Percentiles rank a stretch among this genome's conserved stretches.
Conservation (phyloP, 2,113 vertebrate genomes). For the Nannobrachium achirus region DNA sequence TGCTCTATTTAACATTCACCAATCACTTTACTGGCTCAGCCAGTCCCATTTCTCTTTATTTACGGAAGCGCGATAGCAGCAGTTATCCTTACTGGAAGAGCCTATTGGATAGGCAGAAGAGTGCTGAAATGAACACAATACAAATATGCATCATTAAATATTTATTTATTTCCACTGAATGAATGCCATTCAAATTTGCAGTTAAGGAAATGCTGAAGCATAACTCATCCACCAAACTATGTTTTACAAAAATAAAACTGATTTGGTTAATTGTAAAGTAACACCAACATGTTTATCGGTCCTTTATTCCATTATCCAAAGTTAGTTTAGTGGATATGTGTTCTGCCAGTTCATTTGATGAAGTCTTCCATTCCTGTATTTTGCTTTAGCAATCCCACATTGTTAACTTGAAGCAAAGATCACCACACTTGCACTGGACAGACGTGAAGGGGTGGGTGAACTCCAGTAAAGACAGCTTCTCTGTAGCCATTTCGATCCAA, state of each 20-base stretch:
- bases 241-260: slow-evolving; percentile 70
- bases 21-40: too few relatives aligned
- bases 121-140: too few relatives aligned
- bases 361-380: background rate
- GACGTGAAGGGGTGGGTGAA: too few relatives aligned
- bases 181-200: background rate
- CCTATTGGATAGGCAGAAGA: too few relatives aligned
- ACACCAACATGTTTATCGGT: background rate
- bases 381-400: background rate
- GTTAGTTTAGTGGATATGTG: background rate
- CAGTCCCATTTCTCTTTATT: too few relatives aligned
- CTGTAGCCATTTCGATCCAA: too few relatives aligned
- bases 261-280: slow-evolving; percentile 23
- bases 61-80: too few relatives aligned
- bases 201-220: slow-evolving; percentile 33
- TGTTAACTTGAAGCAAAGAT: background rate
- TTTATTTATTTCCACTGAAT: slow-evolving; percentile 46
- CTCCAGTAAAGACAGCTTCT: too few relatives aligned
- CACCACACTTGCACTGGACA: background rate
- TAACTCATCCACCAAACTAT: slow-evolving; percentile 11
- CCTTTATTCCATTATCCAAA: background rate
- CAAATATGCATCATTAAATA: slow-evolving; percentile 44
- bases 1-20: too few relatives aligned
- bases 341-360: background rate
- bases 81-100: too few relatives aligned